Conservation (phyloP, 1,140 invertebrate species). For the Penaeus japonicus region DNA sequence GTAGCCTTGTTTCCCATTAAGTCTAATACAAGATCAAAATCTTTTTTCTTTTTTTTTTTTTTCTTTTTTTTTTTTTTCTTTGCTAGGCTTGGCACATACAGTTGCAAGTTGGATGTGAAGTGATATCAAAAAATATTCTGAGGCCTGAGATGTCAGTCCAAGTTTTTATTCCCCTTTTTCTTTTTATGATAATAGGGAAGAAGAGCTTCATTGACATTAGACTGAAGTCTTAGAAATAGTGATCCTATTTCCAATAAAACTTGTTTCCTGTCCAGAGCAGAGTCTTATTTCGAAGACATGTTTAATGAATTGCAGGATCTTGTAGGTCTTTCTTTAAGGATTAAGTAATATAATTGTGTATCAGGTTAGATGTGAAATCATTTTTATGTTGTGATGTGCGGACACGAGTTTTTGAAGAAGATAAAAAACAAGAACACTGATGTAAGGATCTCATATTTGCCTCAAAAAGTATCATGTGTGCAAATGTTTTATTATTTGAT, state of each 20-base stretch:
- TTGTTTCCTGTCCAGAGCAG: conserved; percentile 25
- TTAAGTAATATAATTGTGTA: conserved; percentile 39
- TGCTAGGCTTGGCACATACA: conserved; percentile 6
- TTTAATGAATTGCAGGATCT: conserved; percentile 8
- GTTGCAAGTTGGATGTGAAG: conserved; percentile 38
- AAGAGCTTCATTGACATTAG: conserved; percentile 51
- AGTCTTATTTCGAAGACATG: conserved; percentile 4
- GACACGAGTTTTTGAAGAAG: background rate
- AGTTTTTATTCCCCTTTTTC: conserved; percentile 27
- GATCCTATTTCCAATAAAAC: conserved; percentile 4
- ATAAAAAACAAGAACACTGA: background rate
- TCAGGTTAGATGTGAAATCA: conserved; percentile 44
- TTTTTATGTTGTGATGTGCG: conserved; percentile 45
- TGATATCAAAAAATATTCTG: conserved; percentile 51
- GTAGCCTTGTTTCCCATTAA: background rate
- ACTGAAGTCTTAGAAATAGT: conserved; percentile 27
- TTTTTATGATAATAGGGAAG: conserved; percentile 31
- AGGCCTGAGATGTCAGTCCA: conserved; percentile 41
- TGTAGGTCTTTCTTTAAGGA: conserved; percentile 33
- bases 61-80: too few relatives aligned
- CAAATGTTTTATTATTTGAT: background rate
- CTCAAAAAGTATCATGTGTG: background rate
- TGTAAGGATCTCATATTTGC: conserved; percentile 48
- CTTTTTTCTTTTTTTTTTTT: too few relatives aligned
- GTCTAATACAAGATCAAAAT: too few relatives aligned